Percentiles rank a stretch among this genome's conserved stretches.
phyloP scores from a whole-genome alignment of 2,113 vertebrate genomes.

The Riparia riparia region DNA sequence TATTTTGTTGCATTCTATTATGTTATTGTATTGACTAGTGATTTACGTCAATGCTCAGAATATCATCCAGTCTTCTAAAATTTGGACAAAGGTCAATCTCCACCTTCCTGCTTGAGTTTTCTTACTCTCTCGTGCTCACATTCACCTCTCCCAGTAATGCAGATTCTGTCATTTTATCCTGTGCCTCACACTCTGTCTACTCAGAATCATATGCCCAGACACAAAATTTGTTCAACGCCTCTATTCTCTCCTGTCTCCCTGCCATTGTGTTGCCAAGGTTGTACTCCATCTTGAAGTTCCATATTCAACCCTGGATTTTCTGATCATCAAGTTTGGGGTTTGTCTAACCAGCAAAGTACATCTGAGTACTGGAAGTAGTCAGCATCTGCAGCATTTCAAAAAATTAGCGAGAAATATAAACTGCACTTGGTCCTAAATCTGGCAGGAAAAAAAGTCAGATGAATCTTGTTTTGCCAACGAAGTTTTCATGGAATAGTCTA shows the following conservation, averaged over 20 bases:
- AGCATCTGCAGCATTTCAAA: neutral
- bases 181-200: neutral
- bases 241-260: rapidly evolving
- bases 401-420: neutral
- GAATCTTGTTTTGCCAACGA: neutral
- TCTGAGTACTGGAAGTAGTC: neutral
- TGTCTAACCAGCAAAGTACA: neutral
- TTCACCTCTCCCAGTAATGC: neutral
- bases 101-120: neutral
- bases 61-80: neutral
- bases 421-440: neutral
- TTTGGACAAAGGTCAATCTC: neutral
- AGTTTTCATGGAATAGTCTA: neutral
- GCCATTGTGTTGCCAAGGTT: neutral
- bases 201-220: neutral
- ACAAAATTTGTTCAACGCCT: neutral
- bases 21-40: neutral
- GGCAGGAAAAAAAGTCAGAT: neutral
- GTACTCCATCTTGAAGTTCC: neutral
- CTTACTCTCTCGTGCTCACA: neutral
- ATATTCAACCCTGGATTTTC: neutral
- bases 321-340: neutral
- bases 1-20: neutral
- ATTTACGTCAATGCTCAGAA: neutral
- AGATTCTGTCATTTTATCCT: neutral